A percentile compares a stretch with the other conserved stretches of the same genome.
These are phyloP conservation scores for Saguinus midas DNA, from an alignment of 2,113 vertebrate species.

Conservation along the genomic window DNA sequence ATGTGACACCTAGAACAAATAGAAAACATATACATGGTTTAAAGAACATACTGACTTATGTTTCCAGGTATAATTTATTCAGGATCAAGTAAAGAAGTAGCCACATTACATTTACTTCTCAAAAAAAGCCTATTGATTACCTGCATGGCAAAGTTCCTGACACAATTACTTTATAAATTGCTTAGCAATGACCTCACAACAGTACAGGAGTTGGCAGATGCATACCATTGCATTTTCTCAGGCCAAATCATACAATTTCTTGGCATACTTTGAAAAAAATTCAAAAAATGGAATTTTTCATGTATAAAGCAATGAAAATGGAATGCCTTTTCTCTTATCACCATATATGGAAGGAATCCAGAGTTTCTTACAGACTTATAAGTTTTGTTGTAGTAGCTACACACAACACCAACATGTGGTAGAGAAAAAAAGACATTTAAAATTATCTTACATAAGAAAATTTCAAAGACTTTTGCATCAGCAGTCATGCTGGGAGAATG, in stretches of 20 bases:
- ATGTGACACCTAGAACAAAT: neutral
- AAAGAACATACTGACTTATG: neutral
- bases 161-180: neutral
- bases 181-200: constrained; percentile 42
- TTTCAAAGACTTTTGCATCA: neutral
- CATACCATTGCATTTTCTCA: constrained; percentile 11
- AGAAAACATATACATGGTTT: neutral
- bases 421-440: neutral
- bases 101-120: neutral
- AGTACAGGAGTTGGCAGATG: constrained; percentile 10
- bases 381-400: neutral
- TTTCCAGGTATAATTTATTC: neutral
- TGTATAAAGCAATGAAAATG: constrained; percentile 34
- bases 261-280: constrained; percentile 39
- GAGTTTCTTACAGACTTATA: neutral
- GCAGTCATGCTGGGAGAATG: neutral
- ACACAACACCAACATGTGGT: neutral
- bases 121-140: constrained; percentile 5
- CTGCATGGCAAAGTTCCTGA: neutral
- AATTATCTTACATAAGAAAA: neutral
- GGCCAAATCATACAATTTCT: constrained; percentile 22
- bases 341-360: constrained; percentile 19
- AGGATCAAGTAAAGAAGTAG: constrained; percentile 12
- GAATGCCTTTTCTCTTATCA: constrained; percentile 29
- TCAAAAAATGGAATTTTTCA: constrained; percentile 52